Conservation (phyloP, 2,888 invertebrate genomes). For the Conus canariensis region DNA sequence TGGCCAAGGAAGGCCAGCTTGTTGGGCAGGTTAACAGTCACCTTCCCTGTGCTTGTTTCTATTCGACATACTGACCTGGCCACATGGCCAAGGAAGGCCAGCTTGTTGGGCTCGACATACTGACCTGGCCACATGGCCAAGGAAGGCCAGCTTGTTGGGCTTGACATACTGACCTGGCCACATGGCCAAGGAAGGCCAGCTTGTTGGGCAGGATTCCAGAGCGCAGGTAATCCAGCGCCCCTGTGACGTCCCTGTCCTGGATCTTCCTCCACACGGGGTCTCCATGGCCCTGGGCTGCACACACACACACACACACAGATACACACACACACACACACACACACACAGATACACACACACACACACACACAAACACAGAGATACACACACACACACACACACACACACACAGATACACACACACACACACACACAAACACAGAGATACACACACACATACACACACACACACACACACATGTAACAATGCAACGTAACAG, state of each 20-base stretch:
- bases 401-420: neutral
- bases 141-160: neutral
- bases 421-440: neutral
- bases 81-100: no score
- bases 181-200: constrained; percentile 53
- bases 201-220: constrained; percentile 53
- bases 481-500: no score
- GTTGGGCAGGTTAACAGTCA: constrained; percentile 48
- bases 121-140: constrained; percentile 56
- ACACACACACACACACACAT: no score
- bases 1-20: constrained; percentile 55
- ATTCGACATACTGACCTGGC: constrained; percentile 43
- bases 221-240: constrained; percentile 55
- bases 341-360: no score
- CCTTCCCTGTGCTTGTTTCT: no score
- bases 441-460: neutral
- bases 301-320: neutral
- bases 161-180: constrained; percentile 46
- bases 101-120: neutral
- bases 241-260: constrained; percentile 50
- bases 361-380: no score
- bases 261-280: constrained; percentile 55
- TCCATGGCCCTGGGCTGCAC: constrained; percentile 52
- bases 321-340: neutral
- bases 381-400: neutral